Evolutionary conservation across 2,797 vertebrate genomes (phyloP).

Genomic region (Jordanella pulchra): DNA sequence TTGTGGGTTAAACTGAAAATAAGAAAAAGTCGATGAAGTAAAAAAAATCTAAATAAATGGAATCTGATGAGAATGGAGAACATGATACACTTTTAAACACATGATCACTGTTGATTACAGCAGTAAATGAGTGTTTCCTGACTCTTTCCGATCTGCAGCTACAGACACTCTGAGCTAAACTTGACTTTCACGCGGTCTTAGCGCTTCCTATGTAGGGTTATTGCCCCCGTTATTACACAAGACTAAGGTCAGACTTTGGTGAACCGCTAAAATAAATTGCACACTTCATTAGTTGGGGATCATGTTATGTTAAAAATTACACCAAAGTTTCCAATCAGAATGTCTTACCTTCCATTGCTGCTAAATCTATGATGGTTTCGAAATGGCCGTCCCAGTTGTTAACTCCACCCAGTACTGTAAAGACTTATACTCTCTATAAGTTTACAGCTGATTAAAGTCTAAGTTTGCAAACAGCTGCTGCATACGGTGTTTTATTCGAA

Average conservation of each 20-base stretch:
- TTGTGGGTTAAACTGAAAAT: too few species aligned
- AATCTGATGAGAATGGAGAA: too few species aligned
- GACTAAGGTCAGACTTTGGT: too few species aligned
- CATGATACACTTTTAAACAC: too few species aligned
- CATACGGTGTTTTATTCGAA: too few species aligned
- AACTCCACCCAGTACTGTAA: background rate
- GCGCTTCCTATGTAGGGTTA: too few species aligned
- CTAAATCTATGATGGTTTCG: background rate
- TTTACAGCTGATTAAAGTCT: too few species aligned
- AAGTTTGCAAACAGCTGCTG: background rate
- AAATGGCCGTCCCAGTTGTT: background rate
- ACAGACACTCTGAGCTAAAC: background rate
- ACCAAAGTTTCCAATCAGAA: background rate
- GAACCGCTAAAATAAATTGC: background rate
- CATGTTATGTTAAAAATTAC: background rate
- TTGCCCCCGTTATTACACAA: background rate
- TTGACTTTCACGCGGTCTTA: background rate
- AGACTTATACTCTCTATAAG: background rate
- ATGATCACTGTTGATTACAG: too few species aligned
- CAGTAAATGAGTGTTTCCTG: too few species aligned
- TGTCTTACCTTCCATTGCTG: slow-evolving; percentile 9
- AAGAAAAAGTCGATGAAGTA: too few species aligned
- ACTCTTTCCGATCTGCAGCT: background rate
- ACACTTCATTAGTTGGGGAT: too few species aligned
- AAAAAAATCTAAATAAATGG: too few species aligned